Percentiles rank a stretch among this genome's conserved stretches.
Evolutionary conservation across 2,888 invertebrate species (phyloP).

Genomic region (Cosmorhoe ocellata): DNA sequence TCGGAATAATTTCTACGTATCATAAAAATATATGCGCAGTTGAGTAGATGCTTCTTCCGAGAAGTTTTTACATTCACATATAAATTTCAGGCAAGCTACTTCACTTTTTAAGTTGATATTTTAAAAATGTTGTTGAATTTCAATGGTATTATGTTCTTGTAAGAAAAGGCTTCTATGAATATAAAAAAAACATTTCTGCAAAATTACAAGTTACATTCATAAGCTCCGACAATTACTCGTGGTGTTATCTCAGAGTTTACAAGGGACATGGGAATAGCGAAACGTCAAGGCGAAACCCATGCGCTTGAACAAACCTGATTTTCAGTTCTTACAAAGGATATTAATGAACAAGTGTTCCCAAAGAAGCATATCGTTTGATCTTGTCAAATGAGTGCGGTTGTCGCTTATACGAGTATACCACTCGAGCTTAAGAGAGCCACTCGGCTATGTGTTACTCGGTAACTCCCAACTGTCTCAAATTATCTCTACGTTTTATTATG

Average conservation of each 20-base stretch:
- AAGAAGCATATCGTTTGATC: conserved; percentile 53
- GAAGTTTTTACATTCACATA: conserved; percentile 23
- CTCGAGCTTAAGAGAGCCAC: conserved; percentile 47
- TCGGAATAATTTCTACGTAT: conserved; percentile 11
- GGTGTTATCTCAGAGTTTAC: conserved; percentile 3
- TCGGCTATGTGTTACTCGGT: conserved; percentile 35
- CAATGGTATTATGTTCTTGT: not conserved
- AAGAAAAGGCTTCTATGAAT: not conserved
- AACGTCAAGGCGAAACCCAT: conserved; percentile 6
- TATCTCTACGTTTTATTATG: conserved; percentile 33
- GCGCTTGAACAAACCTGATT: conserved; percentile 21
- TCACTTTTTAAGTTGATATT: conserved; percentile 13
- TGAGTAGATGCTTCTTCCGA: conserved; percentile 18
- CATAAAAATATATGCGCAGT: conserved; percentile 23
- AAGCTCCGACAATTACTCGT: not conserved
- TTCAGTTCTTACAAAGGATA: conserved; percentile 28
- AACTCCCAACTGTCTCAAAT: conserved; percentile 24
- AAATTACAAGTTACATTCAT: conserved; percentile 1
- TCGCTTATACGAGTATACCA: conserved; percentile 43
- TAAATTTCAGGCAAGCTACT: conserved; percentile 18
- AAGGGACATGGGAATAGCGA: conserved; percentile 6
- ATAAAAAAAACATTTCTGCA: conserved; percentile 2
- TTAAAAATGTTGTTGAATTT: conserved; percentile 12
- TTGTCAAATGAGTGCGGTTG: conserved; percentile 57
- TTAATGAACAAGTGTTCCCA: conserved; percentile 29